A percentile compares a stretch with the other conserved stretches of the same genome.
phyloP scores from a whole-genome alignment of 1,140 invertebrate species.

The Diorhabda carinulata region DNA sequence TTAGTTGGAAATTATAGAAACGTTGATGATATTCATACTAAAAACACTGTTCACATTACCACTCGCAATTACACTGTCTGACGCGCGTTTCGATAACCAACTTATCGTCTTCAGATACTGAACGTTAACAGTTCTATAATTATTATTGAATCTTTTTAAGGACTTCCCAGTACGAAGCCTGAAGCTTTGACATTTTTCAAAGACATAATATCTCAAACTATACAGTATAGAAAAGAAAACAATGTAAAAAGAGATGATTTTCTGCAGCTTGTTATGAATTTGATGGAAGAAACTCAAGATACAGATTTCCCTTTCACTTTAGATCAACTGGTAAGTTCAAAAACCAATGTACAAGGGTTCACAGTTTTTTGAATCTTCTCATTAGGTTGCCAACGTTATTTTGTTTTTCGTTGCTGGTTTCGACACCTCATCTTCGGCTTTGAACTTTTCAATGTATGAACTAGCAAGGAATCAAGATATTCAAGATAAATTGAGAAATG shows the following conservation, averaged over 20 bases:
- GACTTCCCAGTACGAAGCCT: neutral
- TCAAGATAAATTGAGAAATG: slow-evolving; percentile 49
- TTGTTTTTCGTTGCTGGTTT: slow-evolving; percentile 51
- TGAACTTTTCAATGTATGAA: slow-evolving; percentile 52
- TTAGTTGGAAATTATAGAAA: too few species aligned
- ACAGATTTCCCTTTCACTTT: neutral
- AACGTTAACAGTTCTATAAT: too few species aligned
- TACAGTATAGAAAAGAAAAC: slow-evolving; percentile 49
- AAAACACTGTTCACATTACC: too few species aligned
- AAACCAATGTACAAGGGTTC: neutral
- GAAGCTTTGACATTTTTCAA: slow-evolving; percentile 50
- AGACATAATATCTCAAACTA: slow-evolving; percentile 45
- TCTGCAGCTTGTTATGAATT: slow-evolving; percentile 53
- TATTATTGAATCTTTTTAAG: too few species aligned
- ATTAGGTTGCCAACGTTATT: slow-evolving; percentile 23
- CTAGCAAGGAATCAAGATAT: slow-evolving; percentile 49
- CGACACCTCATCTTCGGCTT: slow-evolving; percentile 51
- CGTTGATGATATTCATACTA: too few species aligned
- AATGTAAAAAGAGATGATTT: slow-evolving; percentile 51
- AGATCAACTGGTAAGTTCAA: slow-evolving; percentile 3
- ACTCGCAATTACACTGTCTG: too few species aligned
- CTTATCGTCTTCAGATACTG: too few species aligned
- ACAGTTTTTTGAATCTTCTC: neutral
- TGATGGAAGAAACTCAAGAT: slow-evolving; percentile 7
- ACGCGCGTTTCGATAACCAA: too few species aligned